Conservation (phyloP, 2,113 vertebrate species). For the Arizona elegans region DNA sequence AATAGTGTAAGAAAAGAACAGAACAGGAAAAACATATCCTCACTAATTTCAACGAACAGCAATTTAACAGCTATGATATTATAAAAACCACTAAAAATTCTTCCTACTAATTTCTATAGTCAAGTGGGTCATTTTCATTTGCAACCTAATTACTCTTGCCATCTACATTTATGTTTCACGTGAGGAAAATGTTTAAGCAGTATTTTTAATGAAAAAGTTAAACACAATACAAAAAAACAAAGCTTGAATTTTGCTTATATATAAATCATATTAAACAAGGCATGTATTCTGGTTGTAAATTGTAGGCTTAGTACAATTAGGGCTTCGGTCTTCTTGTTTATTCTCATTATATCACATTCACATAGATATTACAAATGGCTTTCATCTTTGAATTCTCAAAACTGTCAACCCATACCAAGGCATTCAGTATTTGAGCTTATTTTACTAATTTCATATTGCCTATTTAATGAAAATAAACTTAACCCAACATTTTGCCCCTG, state of each 20-base stretch:
- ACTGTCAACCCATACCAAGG: constrained; percentile 12
- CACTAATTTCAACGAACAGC: not conserved
- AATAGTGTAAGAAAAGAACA: not conserved
- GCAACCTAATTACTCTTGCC: constrained; percentile 56
- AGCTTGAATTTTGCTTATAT: constrained; percentile 38
- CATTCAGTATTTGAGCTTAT: constrained; percentile 21
- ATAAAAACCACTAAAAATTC: constrained; percentile 51
- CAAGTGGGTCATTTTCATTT: constrained; percentile 59
- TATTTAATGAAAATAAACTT: not conserved
- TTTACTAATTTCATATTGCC: constrained; percentile 3
- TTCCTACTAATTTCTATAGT: constrained; percentile 47
- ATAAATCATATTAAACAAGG: constrained; percentile 37
- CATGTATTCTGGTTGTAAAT: constrained; percentile 53
- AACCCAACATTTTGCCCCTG: not conserved
- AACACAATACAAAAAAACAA: constrained; percentile 47
- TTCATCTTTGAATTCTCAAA: constrained; percentile 16
- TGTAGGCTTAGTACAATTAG: constrained; percentile 43
- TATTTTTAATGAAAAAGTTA: constrained; percentile 60
- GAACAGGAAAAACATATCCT: not conserved
- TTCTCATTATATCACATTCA: constrained; percentile 21
- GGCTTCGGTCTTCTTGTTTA: constrained; percentile 50
- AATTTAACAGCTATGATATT: constrained; percentile 28
- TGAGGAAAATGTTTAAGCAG: constrained; percentile 56
- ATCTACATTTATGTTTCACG: constrained; percentile 51
- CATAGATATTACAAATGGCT: not conserved